Evolutionary conservation across 2,797 vertebrate genomes (phyloP).

Genomic region (Delichon dasypus): DNA sequence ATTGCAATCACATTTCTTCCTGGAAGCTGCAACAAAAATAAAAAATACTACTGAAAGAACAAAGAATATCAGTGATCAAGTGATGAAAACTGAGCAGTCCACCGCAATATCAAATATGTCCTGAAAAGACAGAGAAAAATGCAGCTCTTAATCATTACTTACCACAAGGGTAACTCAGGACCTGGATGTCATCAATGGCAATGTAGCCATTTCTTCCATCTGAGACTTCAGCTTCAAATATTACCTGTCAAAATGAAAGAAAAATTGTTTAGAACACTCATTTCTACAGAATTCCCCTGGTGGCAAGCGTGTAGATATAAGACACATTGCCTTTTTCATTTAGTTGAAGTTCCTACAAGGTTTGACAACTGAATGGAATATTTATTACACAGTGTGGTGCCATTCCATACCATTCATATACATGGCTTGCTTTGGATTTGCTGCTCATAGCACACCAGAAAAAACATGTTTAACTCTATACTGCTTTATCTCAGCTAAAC

Average conservation of each 20-base stretch:
- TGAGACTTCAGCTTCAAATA: constrained; percentile 96
- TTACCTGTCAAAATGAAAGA: constrained; percentile 85
- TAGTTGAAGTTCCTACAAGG: constrained; percentile 48
- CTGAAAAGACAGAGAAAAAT: constrained; percentile 69
- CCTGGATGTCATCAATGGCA: constrained; percentile 98
- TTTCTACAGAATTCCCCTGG: constrained; percentile 52
- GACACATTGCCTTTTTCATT: constrained; percentile 42
- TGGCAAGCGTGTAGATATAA: background rate
- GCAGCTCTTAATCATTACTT: constrained; percentile 80
- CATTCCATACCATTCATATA: constrained; percentile 5
- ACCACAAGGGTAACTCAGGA: constrained; percentile 98
- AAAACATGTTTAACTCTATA: background rate
- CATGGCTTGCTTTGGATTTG: background rate
- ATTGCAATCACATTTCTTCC: background rate
- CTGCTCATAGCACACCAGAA: background rate
- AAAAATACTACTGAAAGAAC: constrained; percentile 40
- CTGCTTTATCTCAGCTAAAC: background rate
- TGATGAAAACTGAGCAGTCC: constrained; percentile 56
- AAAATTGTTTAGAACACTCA: constrained; percentile 66
- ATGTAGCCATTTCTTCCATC: constrained; percentile 93
- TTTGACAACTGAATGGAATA: constrained; percentile 49
- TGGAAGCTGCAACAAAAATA: constrained; percentile 45
- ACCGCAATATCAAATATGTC: constrained; percentile 45
- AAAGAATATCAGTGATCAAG: constrained; percentile 12
- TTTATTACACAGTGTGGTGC: background rate